These are phyloP conservation scores for Ctena decussata DNA, from an alignment of 2,888 invertebrate genomes.

Conservation along the genomic window DNA sequence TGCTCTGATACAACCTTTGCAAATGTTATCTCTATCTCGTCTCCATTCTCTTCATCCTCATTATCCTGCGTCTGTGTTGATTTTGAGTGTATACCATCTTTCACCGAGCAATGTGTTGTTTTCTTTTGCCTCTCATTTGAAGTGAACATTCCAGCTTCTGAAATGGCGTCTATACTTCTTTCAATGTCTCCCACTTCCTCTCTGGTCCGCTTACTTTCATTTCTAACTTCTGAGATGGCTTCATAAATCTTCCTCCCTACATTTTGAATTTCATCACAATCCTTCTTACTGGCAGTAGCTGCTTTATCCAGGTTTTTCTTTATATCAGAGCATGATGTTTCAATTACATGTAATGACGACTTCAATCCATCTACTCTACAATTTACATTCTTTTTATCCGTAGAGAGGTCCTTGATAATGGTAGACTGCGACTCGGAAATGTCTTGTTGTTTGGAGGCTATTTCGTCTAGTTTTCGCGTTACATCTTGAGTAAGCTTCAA, in stretches of 20 bases:
- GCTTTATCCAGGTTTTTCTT: no score
- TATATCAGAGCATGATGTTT: no score
- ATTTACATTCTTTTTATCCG: no score
- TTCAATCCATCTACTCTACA: no score
- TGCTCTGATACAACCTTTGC: not conserved
- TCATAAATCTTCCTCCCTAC: not conserved
- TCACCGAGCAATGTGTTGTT: not conserved
- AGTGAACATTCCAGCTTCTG: not conserved
- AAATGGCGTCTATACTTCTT: not conserved
- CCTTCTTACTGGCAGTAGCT: no score
- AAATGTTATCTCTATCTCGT: not conserved
- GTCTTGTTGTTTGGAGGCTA: no score
- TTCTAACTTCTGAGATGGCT: not conserved
- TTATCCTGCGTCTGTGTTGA: not conserved
- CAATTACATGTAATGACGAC: no score
- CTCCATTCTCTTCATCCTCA: not conserved
- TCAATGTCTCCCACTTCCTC: not conserved
- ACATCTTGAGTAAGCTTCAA: not conserved
- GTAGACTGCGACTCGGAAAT: no score
- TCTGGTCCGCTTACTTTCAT: not conserved
- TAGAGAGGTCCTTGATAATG: no score
- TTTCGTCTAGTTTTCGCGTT: not conserved
- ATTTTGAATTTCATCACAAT: not conserved
- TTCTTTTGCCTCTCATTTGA: not conserved
- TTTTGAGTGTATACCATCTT: not conserved